Conservation (phyloP, 2,113 vertebrate species). For the Oriolus oriolus region DNA sequence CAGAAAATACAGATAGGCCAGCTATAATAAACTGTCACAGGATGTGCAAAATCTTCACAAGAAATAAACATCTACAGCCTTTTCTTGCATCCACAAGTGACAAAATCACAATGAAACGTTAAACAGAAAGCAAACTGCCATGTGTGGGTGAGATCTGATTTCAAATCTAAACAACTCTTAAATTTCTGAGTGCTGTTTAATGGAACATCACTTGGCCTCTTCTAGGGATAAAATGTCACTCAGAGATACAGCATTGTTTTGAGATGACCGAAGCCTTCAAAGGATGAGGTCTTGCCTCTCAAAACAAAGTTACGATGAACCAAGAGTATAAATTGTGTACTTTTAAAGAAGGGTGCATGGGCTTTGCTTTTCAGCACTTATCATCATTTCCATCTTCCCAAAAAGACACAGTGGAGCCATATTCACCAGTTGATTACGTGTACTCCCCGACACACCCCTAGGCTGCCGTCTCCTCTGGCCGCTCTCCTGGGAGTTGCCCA, state of each 20-base stretch:
- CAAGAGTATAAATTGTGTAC: neutral
- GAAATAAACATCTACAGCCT: neutral
- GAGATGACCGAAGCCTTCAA: neutral
- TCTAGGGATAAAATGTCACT: neutral
- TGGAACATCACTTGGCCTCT: neutral
- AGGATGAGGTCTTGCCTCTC: neutral
- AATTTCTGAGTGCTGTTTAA: neutral
- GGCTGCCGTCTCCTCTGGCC: neutral
- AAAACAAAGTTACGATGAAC: neutral
- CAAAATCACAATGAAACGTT: neutral
- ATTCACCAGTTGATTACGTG: neutral
- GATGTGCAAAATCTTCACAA: neutral
- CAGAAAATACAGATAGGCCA: neutral
- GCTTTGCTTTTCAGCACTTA: neutral
- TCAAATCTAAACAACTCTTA: neutral
- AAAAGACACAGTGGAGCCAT: neutral
- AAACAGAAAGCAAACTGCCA: neutral
- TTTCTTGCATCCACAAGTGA: neutral
- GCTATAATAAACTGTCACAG: neutral
- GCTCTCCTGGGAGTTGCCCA: neutral
- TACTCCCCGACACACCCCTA: neutral
- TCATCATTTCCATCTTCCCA: neutral
- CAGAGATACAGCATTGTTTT: neutral
- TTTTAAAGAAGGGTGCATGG: neutral
- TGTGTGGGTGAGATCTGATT: neutral